A percentile compares a stretch with the other conserved stretches of the same genome.
Evolutionary conservation across 2,888 invertebrate genomes (phyloP).

Genomic region (Drosophila parthenogenetica): DNA sequence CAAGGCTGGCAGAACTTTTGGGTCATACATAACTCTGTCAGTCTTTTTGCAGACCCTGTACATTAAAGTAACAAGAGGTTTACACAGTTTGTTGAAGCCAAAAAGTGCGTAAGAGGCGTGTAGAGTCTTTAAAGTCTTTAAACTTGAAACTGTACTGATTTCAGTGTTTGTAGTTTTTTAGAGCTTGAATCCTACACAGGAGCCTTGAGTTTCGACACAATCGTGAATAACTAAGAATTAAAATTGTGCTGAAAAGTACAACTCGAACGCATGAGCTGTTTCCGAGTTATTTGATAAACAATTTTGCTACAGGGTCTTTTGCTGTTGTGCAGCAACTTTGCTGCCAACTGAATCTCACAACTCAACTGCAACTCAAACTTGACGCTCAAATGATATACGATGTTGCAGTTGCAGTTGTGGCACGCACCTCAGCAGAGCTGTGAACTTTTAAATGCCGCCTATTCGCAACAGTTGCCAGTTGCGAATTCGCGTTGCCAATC

Average conservation of each 20-base stretch:
- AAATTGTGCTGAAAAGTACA: background rate
- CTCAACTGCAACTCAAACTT: conserved; percentile 3
- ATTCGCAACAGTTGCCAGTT: conserved; percentile 24
- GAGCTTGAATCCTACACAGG: too few relatives aligned
- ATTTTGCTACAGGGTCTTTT: background rate
- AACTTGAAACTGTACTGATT: too few relatives aligned
- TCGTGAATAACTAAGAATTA: too few relatives aligned
- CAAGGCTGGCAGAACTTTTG: conserved; percentile 63
- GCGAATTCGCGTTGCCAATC: background rate
- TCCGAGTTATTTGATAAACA: too few relatives aligned
- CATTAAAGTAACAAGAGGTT: background rate
- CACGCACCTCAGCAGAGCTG: conserved; percentile 36
- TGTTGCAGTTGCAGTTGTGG: conserved; percentile 27
- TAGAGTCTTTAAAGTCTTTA: background rate
- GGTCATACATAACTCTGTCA: conserved; percentile 39
- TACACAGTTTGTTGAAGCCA: background rate
- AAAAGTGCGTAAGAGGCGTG: background rate
- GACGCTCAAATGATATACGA: conserved; percentile 48
- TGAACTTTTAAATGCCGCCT: conserved; percentile 48
- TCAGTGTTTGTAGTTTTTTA: too few relatives aligned
- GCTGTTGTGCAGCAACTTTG: background rate
- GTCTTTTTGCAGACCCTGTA: background rate
- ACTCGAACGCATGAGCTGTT: background rate
- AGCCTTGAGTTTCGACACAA: too few relatives aligned
- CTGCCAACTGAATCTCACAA: conserved; percentile 13